phyloP scores from a whole-genome alignment of 2,797 vertebrate genomes.

The Erpetoichthys calabaricus region DNA sequence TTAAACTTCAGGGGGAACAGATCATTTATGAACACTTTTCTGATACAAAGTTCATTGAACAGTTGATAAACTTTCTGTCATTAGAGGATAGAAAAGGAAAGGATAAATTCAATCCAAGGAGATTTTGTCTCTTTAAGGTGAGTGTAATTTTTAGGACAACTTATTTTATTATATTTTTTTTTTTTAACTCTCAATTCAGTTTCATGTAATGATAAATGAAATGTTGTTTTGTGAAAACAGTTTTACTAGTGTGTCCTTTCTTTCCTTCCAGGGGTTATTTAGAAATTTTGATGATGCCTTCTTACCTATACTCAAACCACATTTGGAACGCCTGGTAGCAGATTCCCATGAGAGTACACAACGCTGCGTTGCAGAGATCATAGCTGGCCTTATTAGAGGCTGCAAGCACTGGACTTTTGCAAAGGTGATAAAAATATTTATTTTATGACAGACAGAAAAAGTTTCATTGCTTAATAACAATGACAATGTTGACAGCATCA shows the following conservation, averaged over 20 bases:
- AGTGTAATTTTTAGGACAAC: conserved; percentile 10
- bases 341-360: conserved; percentile 91
- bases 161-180: no score
- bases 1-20: conserved; percentile 65
- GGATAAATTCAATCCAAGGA: conserved; percentile 92
- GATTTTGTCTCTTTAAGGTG: conserved; percentile 97
- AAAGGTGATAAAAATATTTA: conserved; percentile 34
- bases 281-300: conserved; percentile 82
- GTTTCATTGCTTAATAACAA: no score
- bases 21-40: conserved; percentile 91
- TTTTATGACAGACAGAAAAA: no score
- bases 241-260: not conserved
- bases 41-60: conserved; percentile 78
- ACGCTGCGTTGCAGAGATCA: conserved; percentile 86
- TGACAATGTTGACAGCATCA: no score
- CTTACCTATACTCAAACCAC: conserved; percentile 68
- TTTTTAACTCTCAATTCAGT: no score
- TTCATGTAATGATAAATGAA: no score
- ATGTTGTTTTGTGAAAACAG: no score
- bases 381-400: conserved; percentile 87
- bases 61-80: conserved; percentile 88
- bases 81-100: conserved; percentile 96
- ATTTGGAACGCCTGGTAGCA: conserved; percentile 75
- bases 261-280: conserved; percentile 68
- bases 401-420: conserved; percentile 86